Conservation (phyloP, 2,797 vertebrate genomes). For the Cryptoprocta ferox region DNA sequence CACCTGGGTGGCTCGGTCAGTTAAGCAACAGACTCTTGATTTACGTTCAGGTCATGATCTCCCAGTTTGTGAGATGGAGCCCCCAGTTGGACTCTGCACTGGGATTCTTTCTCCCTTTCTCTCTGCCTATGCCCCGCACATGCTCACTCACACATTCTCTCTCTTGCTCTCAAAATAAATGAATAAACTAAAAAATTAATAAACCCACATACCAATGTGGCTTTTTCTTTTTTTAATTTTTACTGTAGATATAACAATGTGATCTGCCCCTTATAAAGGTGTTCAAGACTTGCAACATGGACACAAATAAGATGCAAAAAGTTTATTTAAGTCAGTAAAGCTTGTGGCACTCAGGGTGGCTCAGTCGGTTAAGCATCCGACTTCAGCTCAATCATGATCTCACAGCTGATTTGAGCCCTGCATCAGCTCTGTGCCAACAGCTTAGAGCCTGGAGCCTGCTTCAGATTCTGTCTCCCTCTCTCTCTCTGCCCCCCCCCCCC, state of each 20-base stretch:
- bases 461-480: background rate
- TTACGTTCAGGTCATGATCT: too few species aligned
- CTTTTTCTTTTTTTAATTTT: background rate
- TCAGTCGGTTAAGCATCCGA: background rate
- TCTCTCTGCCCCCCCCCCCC: too few species aligned
- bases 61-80: too few species aligned
- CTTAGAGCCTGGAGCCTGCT: background rate
- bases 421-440: background rate
- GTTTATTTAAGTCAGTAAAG: background rate
- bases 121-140: too few species aligned
- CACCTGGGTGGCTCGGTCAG: too few species aligned
- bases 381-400: background rate
- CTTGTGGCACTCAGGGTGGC: background rate
- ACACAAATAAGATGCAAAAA: background rate
- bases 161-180: too few species aligned
- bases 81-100: too few species aligned
- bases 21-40: too few species aligned
- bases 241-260: background rate
- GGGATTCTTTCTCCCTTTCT: too few species aligned
- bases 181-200: background rate
- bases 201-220: background rate
- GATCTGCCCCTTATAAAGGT: background rate
- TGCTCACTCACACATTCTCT: too few species aligned
- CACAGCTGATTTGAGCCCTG: rapidly evolving
- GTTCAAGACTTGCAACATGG: background rate